Conservation (phyloP, 2,113 vertebrate genomes). For the Coptodon bakossiorum region DNA sequence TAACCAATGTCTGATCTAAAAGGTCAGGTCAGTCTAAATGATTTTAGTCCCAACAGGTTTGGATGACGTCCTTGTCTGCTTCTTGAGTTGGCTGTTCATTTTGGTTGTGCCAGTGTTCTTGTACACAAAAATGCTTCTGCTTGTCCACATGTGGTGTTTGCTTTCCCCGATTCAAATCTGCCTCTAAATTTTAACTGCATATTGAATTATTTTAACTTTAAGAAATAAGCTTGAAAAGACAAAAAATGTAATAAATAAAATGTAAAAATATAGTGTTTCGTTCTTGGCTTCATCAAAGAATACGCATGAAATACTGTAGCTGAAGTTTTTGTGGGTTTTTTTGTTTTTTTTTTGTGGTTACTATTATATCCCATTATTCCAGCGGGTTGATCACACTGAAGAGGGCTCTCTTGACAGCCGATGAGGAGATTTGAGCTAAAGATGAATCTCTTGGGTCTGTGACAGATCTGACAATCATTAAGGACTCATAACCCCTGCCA, state of each 20-base stretch:
- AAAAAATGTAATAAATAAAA: not conserved
- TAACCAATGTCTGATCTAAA: not conserved
- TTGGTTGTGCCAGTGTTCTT: not conserved
- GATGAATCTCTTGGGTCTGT: not conserved
- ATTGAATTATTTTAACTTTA: not conserved
- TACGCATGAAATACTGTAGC: not conserved
- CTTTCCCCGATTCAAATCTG: not conserved
- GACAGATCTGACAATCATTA: slow-evolving; percentile 40
- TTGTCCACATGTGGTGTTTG: not conserved
- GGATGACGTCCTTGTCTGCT: not conserved
- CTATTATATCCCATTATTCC: not conserved
- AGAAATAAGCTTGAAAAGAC: not conserved
- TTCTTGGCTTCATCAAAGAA: not conserved
- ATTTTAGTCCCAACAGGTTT: not conserved
- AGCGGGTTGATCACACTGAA: not conserved
- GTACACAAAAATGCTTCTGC: not conserved
- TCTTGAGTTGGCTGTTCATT: not conserved
- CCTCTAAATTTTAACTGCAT: not conserved
- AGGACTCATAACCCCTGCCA: slow-evolving; percentile 13
- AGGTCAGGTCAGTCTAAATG: not conserved
- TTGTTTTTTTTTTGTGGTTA: not conserved
- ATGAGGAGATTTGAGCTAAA: not conserved
- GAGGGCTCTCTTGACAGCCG: not conserved
- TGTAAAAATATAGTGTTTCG: not conserved
- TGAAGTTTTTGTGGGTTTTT: not conserved